Evolutionary conservation across 2,888 invertebrate genomes (phyloP).

Genomic region (Apodemia zela): DNA sequence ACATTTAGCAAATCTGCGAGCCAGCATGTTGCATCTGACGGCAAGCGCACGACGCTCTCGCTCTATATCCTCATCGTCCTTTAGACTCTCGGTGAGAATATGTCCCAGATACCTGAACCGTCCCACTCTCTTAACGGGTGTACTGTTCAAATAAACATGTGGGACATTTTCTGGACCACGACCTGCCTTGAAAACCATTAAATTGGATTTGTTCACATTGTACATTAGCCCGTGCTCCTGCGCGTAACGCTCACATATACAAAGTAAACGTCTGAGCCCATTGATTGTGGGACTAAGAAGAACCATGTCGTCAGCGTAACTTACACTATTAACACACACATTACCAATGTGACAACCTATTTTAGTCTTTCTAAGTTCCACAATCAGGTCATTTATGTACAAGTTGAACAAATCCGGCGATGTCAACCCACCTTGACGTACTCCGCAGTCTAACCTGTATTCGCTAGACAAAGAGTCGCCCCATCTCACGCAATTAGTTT

Average conservation of each 20-base stretch:
- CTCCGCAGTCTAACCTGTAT: background rate
- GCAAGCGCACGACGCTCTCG: too few relatives aligned
- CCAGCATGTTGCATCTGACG: too few relatives aligned
- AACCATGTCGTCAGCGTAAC: background rate
- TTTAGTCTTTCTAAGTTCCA: slow-evolving; percentile 27
- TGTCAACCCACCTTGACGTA: slow-evolving; percentile 12
- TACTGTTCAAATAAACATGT: background rate
- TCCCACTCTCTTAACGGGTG: background rate
- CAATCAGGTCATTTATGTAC: slow-evolving; percentile 31
- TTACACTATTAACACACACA: background rate
- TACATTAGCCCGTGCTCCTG: background rate
- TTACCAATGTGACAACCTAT: slow-evolving; percentile 27
- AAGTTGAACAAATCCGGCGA: slow-evolving; percentile 29
- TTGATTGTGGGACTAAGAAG: background rate
- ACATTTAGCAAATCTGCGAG: too few relatives aligned
- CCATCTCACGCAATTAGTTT: slow-evolving; percentile 7
- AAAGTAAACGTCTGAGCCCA: background rate
- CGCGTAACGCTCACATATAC: slow-evolving; percentile 13
- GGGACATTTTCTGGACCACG: background rate
- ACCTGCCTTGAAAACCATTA: background rate
- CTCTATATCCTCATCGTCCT: background rate
- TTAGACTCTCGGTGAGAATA: background rate
- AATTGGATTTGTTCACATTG: background rate
- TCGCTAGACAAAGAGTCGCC: background rate
- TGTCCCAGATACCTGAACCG: background rate